Evolutionary conservation across 1,140 invertebrate species (phyloP).

Genomic region (Drosophila athabasca): DNA sequence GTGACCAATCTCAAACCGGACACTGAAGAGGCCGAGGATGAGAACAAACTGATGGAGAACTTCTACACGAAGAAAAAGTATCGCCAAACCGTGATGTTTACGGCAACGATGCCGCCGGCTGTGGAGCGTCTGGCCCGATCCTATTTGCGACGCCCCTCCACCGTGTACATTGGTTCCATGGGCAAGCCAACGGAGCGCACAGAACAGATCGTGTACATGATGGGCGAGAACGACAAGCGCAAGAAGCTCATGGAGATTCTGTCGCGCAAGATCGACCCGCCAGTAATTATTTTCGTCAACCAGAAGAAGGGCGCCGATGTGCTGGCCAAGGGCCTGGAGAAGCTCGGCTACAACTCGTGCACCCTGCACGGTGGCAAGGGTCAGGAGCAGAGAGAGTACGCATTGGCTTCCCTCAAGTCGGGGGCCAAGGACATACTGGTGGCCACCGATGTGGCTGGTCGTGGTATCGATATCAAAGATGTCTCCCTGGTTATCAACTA

Average conservation of each 20-base stretch:
- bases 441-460: conserved; percentile 99
- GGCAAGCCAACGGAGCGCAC: conserved; percentile 99
- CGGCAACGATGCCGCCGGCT: conserved; percentile 99
- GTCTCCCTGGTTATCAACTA: conserved; percentile 99
- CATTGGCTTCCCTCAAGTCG: conserved; percentile 96
- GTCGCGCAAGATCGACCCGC: conserved; percentile 94
- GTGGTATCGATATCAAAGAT: conserved; percentile 99
- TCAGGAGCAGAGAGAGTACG: conserved; percentile 99
- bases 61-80: conserved; percentile 99
- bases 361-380: conserved; percentile 99
- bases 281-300: conserved; percentile 99
- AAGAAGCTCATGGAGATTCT: conserved; percentile 95
- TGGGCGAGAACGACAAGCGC: conserved; percentile 96
- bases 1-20: conserved; percentile 99
- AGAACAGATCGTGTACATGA: conserved; percentile 98
- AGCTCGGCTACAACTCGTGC: conserved; percentile 98
- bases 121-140: conserved; percentile 97
- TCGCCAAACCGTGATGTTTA: conserved; percentile 99
- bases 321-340: conserved; percentile 97
- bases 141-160: conserved; percentile 97
- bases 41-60: conserved; percentile 94
- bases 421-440: conserved; percentile 99
- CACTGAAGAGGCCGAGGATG: conserved; percentile 99
- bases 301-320: conserved; percentile 99
- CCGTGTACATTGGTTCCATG: conserved; percentile 99